Conservation (phyloP, 2,113 vertebrate genomes). For the Varanus komodoensis region DNA sequence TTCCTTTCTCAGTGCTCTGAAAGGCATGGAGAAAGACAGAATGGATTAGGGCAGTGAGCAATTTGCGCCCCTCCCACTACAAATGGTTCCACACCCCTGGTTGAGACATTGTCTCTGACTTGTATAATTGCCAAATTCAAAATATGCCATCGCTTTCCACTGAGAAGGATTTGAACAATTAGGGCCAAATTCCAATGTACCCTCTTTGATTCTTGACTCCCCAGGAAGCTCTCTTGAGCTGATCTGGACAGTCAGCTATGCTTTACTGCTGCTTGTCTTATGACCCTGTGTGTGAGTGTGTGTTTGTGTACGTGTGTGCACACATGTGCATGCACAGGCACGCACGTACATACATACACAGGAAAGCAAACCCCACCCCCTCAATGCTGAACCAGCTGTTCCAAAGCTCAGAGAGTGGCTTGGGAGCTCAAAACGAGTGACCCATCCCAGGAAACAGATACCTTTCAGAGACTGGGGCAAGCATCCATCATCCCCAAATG, state of each 20-base stretch:
- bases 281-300: neutral
- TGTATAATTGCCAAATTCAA: neutral
- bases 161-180: neutral
- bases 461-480: slow-evolving; percentile 55
- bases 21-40: too few species aligned
- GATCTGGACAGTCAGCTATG: slow-evolving; percentile 9
- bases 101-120: neutral
- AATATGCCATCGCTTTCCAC: slow-evolving; percentile 1
- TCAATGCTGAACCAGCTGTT: slow-evolving; percentile 61
- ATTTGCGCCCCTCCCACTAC: too few species aligned
- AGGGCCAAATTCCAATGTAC: neutral
- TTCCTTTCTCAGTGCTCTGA: too few species aligned
- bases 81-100: too few species aligned
- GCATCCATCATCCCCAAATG: slow-evolving; percentile 70
- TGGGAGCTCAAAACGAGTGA: slow-evolving; percentile 69
- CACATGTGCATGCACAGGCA: too few species aligned
- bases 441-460: slow-evolving; percentile 68
- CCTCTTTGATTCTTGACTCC: neutral
- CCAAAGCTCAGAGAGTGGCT: slow-evolving; percentile 58
- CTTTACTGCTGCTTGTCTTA: slow-evolving; percentile 36
- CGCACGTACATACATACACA: too few species aligned
- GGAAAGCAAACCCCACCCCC: too few species aligned
- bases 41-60: too few species aligned
- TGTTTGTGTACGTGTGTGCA: too few species aligned
- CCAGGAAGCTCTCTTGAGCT: slow-evolving; percentile 41